Percentiles rank a stretch among this genome's conserved stretches.
phyloP scores from a whole-genome alignment of 1,140 invertebrate genomes.

The Manduca sexta region DNA sequence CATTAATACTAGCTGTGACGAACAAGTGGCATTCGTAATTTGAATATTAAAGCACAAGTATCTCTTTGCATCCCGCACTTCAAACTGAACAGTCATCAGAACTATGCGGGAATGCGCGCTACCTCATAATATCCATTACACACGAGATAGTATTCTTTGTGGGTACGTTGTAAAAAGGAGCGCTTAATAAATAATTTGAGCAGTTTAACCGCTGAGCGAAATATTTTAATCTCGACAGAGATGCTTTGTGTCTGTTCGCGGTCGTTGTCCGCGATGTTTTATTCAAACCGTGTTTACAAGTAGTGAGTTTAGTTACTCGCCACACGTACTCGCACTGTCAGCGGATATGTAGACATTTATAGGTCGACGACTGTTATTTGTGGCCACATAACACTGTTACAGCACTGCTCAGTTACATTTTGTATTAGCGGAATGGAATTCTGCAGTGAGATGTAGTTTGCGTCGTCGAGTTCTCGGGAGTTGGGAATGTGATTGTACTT shows the following conservation, averaged over 20 bases:
- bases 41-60: background rate
- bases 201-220: conserved; percentile 47
- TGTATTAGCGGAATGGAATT: no score
- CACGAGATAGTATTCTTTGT: conserved; percentile 3
- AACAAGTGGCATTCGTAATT: background rate
- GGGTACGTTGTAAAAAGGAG: background rate
- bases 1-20: background rate
- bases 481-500: no score
- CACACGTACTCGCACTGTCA: conserved; percentile 10
- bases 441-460: no score
- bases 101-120: background rate
- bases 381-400: background rate
- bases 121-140: conserved; percentile 3
- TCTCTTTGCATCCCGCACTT: background rate
- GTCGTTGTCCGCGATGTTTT: conserved; percentile 47
- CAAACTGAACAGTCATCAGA: background rate
- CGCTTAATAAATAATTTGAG: conserved; percentile 56
- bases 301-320: conserved; percentile 20
- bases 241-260: conserved; percentile 38
- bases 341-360: conserved; percentile 8
- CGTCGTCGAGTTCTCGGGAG: no score
- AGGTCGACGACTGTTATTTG: conserved; percentile 5
- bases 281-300: conserved; percentile 38
- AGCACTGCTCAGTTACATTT: no score
- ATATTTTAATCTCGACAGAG: conserved; percentile 63